Conservation (phyloP, 2,113 vertebrate species). For the Gavia stellata region DNA sequence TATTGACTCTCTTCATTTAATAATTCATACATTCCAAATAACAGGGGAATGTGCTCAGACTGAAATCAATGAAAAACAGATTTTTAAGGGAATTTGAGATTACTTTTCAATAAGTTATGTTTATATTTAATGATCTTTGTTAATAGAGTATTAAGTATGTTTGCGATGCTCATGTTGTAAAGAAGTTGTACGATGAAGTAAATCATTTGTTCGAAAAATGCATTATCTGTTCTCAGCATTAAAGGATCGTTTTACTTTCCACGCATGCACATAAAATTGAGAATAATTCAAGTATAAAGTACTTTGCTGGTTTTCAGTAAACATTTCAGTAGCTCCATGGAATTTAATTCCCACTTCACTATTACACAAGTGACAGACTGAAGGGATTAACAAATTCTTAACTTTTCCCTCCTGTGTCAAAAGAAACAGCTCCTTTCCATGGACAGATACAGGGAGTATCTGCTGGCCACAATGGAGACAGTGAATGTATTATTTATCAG, state of each 20-base stretch:
- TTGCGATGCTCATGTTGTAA: background rate
- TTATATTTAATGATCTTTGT: background rate
- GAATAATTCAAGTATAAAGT: background rate
- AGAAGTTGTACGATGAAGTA: background rate
- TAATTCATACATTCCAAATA: conserved; percentile 13
- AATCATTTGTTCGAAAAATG: background rate
- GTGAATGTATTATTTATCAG: background rate
- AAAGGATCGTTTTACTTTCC: background rate
- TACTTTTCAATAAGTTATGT: background rate
- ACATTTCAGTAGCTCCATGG: background rate
- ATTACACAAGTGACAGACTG: background rate
- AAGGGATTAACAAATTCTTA: background rate
- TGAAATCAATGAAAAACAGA: background rate
- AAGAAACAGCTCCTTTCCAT: background rate
- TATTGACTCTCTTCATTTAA: background rate
- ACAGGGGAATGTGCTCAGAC: background rate
- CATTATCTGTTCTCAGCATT: background rate
- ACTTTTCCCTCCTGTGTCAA: background rate
- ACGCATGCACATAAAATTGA: background rate
- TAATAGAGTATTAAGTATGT: background rate
- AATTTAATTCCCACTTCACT: background rate
- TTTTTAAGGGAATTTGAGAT: background rate
- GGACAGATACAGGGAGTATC: background rate
- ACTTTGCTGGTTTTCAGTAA: background rate
- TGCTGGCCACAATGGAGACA: background rate